These are phyloP conservation scores for Esox lucius DNA, from an alignment of 2,797 vertebrate genomes.

Conservation along the genomic window DNA sequence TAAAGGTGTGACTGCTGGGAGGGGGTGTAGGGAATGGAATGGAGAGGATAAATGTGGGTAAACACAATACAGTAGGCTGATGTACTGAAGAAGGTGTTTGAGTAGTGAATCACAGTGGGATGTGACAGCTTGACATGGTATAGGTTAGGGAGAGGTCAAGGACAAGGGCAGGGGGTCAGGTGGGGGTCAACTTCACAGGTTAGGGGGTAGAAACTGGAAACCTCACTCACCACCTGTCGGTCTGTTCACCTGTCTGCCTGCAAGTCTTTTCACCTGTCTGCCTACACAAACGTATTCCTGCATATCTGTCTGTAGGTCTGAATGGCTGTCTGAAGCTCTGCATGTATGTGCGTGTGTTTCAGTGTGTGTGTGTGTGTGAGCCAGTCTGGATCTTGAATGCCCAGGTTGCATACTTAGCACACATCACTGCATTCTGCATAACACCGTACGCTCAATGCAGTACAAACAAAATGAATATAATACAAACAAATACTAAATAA, in stretches of 20 bases:
- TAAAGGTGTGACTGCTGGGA: background rate
- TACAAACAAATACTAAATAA: too few species aligned
- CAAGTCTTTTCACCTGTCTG: constrained; percentile 3
- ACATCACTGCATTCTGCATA: constrained; percentile 8
- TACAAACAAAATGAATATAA: constrained; percentile 19
- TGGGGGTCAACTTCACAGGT: background rate
- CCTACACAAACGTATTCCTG: too few species aligned
- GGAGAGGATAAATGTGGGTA: background rate
- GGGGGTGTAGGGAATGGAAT: background rate
- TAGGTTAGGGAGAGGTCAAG: constrained; percentile 21
- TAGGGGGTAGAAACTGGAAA: constrained; percentile 19
- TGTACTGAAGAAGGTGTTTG: constrained; percentile 5
- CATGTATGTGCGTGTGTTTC: constrained; percentile 7
- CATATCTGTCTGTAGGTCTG: too few species aligned
- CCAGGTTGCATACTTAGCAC: constrained; percentile 23
- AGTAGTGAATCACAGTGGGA: background rate
- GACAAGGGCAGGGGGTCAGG: background rate
- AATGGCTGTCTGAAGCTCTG: constrained; percentile 13
- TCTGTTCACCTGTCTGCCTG: background rate
- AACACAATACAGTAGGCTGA: background rate
- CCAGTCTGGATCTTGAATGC: too few species aligned
- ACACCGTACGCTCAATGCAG: constrained; percentile 34
- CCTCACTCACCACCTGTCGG: constrained; percentile 23
- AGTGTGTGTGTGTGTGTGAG: constrained; percentile 1
- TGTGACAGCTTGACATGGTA: constrained; percentile 10